A percentile compares a stretch with the other conserved stretches of the same genome.
Evolutionary conservation across 1,140 invertebrate genomes (phyloP).

Genomic region (Drosophila ananassae): DNA sequence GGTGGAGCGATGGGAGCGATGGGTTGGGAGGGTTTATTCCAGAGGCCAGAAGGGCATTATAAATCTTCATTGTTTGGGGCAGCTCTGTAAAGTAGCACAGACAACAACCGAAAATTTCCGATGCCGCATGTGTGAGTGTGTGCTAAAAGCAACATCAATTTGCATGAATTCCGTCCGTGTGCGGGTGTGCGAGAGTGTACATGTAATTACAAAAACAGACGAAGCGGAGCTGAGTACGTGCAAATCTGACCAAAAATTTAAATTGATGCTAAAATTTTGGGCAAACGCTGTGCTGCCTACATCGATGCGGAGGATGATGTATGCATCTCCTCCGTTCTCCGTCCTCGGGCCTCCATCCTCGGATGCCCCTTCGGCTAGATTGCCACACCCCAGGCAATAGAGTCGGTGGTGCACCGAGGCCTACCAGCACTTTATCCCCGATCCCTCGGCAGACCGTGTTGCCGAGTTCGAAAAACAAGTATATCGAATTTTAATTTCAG

Average conservation of each 20-base stretch:
- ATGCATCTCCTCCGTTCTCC: constrained; percentile 39
- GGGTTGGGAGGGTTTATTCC: not conserved
- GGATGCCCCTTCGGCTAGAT: not conserved
- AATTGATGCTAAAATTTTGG: constrained; percentile 81
- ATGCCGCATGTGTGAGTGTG: constrained; percentile 9
- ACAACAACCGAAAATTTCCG: constrained; percentile 68
- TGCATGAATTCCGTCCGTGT: constrained; percentile 63
- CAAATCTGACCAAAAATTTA: constrained; percentile 84
- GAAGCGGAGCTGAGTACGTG: constrained; percentile 69
- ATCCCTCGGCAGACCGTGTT: constrained; percentile 59
- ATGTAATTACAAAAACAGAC: constrained; percentile 80
- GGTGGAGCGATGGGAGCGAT: not conserved
- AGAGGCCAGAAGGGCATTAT: constrained; percentile 49
- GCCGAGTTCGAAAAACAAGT: constrained; percentile 69
- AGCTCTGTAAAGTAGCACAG: constrained; percentile 73
- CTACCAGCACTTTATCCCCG: constrained; percentile 10
- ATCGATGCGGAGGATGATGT: constrained; percentile 55
- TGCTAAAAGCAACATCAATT: constrained; percentile 78
- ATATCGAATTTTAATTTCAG: constrained; percentile 84
- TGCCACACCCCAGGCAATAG: constrained; percentile 11
- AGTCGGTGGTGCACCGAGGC: constrained; percentile 28
- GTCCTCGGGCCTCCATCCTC: not conserved
- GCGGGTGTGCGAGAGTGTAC: constrained; percentile 46
- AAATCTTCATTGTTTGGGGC: constrained; percentile 75
- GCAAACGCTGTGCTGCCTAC: constrained; percentile 64